A percentile compares a stretch with the other conserved stretches of the same genome.
phyloP scores from a whole-genome alignment of 2,113 vertebrate species.

The Hypomesus transpacificus region DNA sequence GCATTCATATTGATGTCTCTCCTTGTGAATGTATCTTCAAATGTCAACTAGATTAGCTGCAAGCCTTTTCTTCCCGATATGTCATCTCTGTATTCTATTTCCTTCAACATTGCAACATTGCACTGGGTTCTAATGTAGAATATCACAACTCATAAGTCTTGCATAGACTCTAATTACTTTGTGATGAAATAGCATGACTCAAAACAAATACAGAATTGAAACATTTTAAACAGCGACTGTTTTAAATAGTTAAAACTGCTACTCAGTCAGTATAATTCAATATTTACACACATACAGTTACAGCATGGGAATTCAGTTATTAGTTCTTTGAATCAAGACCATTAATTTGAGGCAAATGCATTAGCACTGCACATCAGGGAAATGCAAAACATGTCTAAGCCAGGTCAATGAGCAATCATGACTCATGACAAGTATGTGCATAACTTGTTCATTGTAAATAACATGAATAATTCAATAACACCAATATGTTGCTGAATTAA shows the following conservation, averaged over 20 bases:
- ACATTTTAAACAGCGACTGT: no score
- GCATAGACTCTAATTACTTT: no score
- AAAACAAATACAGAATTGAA: no score
- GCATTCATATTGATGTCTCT: constrained; percentile 31
- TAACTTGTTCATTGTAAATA: constrained; percentile 51
- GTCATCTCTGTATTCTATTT: constrained; percentile 13
- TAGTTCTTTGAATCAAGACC: no score
- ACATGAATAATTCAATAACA: constrained; percentile 47
- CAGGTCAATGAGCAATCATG: constrained; percentile 12
- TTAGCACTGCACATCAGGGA: background rate
- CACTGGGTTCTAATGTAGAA: background rate
- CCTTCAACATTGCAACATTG: background rate
- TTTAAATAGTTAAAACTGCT: no score
- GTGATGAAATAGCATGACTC: no score
- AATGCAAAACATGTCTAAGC: constrained; percentile 14
- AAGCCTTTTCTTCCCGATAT: constrained; percentile 25
- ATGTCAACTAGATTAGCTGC: constrained; percentile 47
- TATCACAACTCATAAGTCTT: no score
- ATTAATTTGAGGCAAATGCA: no score
- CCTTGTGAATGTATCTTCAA: constrained; percentile 29
- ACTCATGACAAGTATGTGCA: constrained; percentile 26
- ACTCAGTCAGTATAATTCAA: no score
- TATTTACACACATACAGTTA: no score
- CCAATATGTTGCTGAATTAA: constrained; percentile 48
- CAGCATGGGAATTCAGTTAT: no score